Evolutionary conservation across 2,888 invertebrate genomes (phyloP), one percentile per base, ranked within the genome.

Genomic region (Catocala fraxini): DNA sequence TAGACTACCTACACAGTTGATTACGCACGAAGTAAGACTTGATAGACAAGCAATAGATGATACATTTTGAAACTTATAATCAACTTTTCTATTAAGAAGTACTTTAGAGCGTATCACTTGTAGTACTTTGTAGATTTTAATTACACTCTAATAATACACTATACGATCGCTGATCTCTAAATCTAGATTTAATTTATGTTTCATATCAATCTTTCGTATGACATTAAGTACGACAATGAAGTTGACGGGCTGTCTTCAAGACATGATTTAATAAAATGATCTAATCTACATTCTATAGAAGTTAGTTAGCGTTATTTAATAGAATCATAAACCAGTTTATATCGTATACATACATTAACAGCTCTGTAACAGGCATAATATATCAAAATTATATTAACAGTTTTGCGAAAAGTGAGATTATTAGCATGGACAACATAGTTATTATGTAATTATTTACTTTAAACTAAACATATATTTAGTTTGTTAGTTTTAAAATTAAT

Each of bases 201-300:
- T 51, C 43, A 11, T 57, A 42, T 51, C 42, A 57, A 57, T 57
- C 56, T 49, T 57, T 34, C n/a, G 12, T 35, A 57, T 35, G 43
- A 57, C 51, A 52, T 39, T 59, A n/a, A n/a, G n/a, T n/a, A 11
- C 51, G 35, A 43, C 43, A 43, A 43, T 43, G 13, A 15, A 34
- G 49, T 6, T 39, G 51, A 34, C 51, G 9, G 35, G n/a, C 35
- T 43, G 53, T 43, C 43, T 57, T 49, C 13, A 45, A 34, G 13
- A 11, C 15, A 56, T 43, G 25, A 57, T 57, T 43, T 35, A 48
- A 56, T 56, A 56, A 48, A 46, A 33, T 47, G 12, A 34, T 42
- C 11, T 41, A 41, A 10, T 13, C 25, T 25, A 12, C 12, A 10
- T 52, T n/a, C 9, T 52, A 33, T 34, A 25, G 33, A 33, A 46